These are phyloP conservation scores for Lycia hirtaria DNA, from an alignment of 2,888 invertebrate genomes.

Conservation along the genomic window DNA sequence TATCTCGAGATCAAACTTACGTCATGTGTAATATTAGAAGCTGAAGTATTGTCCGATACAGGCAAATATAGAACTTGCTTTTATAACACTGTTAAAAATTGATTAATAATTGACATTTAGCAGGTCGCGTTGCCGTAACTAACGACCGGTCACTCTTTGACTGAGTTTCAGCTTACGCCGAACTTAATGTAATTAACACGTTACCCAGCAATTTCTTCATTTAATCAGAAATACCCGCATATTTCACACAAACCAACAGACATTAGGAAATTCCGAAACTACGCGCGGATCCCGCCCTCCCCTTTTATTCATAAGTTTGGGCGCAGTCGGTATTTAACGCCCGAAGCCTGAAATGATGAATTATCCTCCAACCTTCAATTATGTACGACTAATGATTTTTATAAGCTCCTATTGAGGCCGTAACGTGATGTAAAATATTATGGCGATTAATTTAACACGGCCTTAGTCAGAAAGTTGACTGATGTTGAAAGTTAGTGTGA, in stretches of 20 bases:
- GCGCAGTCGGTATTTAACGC: conserved; percentile 17
- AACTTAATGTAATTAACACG: no score
- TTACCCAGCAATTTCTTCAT: neutral
- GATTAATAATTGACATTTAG: no score
- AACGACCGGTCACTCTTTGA: no score
- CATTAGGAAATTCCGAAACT: conserved; percentile 27
- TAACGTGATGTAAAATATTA: conserved; percentile 25
- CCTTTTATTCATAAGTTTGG: conserved; percentile 23
- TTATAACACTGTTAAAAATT: no score
- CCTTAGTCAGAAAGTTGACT: conserved; percentile 1
- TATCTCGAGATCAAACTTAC: no score
- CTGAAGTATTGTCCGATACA: no score
- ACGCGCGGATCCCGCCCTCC: conserved; percentile 18
- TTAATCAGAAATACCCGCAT: conserved; percentile 8
- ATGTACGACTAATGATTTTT: conserved; percentile 28
- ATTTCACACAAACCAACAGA: conserved; percentile 8
- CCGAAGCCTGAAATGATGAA: conserved; percentile 28
- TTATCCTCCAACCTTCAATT: conserved; percentile 30
- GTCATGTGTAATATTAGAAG: no score
- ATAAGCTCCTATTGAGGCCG: conserved; percentile 21
- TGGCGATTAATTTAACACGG: conserved; percentile 11
- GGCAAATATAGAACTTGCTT: no score
- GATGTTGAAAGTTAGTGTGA: conserved; percentile 8
- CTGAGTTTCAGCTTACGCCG: no score
- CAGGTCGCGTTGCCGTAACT: no score